A percentile compares a stretch with the other conserved stretches of the same genome.
Evolutionary conservation across 2,113 vertebrate genomes (phyloP).

Genomic region (Vimba vimba): DNA sequence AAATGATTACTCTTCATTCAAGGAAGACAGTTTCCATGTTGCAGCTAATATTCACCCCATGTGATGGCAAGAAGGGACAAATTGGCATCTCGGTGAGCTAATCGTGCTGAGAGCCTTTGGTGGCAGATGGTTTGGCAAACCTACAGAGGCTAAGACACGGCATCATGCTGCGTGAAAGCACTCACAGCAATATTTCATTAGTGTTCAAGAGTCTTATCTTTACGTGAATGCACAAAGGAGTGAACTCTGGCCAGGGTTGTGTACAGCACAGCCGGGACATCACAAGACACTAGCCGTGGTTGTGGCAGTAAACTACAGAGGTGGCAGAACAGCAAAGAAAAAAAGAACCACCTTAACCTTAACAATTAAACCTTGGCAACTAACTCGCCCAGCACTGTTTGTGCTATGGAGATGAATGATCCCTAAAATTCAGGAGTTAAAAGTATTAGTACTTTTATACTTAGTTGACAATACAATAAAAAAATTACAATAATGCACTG

Average conservation of each 20-base stretch:
- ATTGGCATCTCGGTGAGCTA: conserved; percentile 44
- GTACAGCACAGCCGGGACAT: background rate
- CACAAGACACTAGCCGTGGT: background rate
- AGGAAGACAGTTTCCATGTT: conserved; percentile 24
- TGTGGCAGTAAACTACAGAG: conserved; percentile 10
- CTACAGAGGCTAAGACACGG: conserved; percentile 51
- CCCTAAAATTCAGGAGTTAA: background rate
- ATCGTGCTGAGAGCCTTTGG: conserved; percentile 29
- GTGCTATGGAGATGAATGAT: background rate
- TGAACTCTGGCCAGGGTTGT: background rate
- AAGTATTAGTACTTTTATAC: background rate
- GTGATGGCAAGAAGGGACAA: conserved; percentile 29
- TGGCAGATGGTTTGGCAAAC: conserved; percentile 58
- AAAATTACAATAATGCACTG: too few relatives aligned
- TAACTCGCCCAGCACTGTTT: background rate
- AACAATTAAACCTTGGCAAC: conserved; percentile 1
- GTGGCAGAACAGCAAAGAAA: background rate
- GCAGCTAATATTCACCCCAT: conserved; percentile 20
- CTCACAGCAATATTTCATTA: conserved; percentile 52
- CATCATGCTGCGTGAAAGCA: conserved; percentile 34
- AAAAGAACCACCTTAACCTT: conserved; percentile 23
- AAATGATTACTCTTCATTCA: conserved; percentile 2
- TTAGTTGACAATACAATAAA: background rate
- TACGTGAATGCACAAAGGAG: conserved; percentile 7
- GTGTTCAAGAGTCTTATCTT: conserved; percentile 35